Conservation (phyloP, 1,140 invertebrate species). For the Drosophila varians region DNA sequence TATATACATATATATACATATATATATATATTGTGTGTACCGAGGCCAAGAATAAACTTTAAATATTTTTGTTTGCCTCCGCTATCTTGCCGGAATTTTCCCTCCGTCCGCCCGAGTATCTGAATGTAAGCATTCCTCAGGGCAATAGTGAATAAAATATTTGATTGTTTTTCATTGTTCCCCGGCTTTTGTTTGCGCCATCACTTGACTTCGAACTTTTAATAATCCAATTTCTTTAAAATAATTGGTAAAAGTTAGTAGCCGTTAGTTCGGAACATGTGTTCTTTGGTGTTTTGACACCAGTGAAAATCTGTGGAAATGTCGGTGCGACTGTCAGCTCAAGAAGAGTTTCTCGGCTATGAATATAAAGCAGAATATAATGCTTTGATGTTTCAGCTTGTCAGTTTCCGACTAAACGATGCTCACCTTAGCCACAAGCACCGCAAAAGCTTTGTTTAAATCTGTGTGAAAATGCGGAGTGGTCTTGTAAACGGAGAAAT, state of each 20-base stretch:
- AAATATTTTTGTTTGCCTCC: conserved; percentile 43
- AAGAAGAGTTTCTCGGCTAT: conserved; percentile 31
- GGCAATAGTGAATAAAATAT: conserved; percentile 66
- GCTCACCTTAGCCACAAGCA: conserved; percentile 28
- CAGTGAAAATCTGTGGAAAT: conserved; percentile 2
- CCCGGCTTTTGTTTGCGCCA: conserved; percentile 15
- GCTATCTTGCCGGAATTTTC: neutral
- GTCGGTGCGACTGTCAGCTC: too few relatives aligned
- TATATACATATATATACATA: too few relatives aligned
- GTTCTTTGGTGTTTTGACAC: conserved; percentile 26
- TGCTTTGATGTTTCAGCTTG: conserved; percentile 63
- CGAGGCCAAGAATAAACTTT: conserved; percentile 26
- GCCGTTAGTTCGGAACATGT: conserved; percentile 24
- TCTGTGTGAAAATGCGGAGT: conserved; percentile 14
- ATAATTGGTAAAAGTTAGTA: conserved; percentile 46
- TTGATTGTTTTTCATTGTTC: conserved; percentile 74
- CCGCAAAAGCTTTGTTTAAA: conserved; percentile 32
- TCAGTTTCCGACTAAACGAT: neutral
- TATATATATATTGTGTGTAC: neutral
- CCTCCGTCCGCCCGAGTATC: conserved; percentile 11
- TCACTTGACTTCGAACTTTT: conserved; percentile 30
- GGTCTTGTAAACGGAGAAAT: neutral
- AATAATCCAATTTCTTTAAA: conserved; percentile 52
- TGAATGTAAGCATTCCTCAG: conserved; percentile 32
- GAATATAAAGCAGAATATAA: conserved; percentile 42